A percentile compares a stretch with the other conserved stretches of the same genome.
These are phyloP conservation scores for Chascanopsetta lugubris DNA, from an alignment of 2,113 vertebrate species.

Conservation along the genomic window DNA sequence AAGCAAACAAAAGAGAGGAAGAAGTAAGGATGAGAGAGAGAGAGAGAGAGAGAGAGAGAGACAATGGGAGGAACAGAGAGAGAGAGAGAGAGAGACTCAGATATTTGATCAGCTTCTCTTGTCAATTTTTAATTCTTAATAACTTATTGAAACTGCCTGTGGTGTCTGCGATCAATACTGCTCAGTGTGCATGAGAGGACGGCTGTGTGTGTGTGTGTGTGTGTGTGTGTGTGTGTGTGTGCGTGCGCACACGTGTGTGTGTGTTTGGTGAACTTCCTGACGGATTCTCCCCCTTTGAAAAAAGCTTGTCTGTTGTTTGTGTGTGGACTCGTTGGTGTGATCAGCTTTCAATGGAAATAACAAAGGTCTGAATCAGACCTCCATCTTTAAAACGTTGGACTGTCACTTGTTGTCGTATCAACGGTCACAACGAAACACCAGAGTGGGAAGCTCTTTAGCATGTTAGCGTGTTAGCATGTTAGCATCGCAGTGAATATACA, in stretches of 20 bases:
- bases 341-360: background rate
- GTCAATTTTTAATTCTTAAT: conserved; percentile 69
- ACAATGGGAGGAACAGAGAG: conserved; percentile 8
- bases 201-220: conserved; percentile 1
- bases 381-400: background rate
- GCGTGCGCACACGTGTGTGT: background rate
- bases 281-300: too few relatives aligned
- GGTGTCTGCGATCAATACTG: conserved; percentile 57
- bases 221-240: conserved; percentile 1
- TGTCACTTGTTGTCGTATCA: too few relatives aligned
- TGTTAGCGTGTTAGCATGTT: too few relatives aligned
- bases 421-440: too few relatives aligned
- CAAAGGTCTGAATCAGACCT: background rate
- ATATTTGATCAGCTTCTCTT: conserved; percentile 55
- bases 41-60: conserved; percentile 18
- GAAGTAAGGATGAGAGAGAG: conserved; percentile 25
- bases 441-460: too few relatives aligned
- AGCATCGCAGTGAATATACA: too few relatives aligned
- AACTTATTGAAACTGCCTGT: conserved; percentile 64
- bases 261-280: background rate
- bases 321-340: too few relatives aligned
- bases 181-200: conserved; percentile 13
- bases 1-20: conserved; percentile 3
- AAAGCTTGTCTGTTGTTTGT: too few relatives aligned
- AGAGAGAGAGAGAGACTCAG: conserved; percentile 7